phyloP scores from a whole-genome alignment of 2,797 vertebrate species.

The Coregonus ussuriensis region DNA sequence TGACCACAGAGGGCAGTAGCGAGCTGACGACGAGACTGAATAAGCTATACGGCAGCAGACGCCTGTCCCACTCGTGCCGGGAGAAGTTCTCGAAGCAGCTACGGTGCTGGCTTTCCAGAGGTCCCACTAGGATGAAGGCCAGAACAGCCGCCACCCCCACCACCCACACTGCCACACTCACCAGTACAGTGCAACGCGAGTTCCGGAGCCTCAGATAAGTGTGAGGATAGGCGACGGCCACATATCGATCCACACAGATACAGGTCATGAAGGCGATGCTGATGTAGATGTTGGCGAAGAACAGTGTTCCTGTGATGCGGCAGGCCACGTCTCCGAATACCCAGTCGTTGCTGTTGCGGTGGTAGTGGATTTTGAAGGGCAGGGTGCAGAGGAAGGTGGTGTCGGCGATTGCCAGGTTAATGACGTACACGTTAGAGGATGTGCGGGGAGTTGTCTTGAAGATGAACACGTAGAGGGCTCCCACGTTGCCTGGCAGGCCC shows the following conservation, averaged over 20 bases:
- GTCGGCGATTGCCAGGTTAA: slow-evolving; percentile 79
- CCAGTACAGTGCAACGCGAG: slow-evolving; percentile 25
- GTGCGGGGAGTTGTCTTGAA: slow-evolving; percentile 56
- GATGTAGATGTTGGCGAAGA: slow-evolving; percentile 77
- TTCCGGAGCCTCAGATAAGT: slow-evolving; percentile 65
- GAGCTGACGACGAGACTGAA: slow-evolving; percentile 74
- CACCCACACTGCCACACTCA: slow-evolving; percentile 67
- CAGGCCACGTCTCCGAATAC: slow-evolving; percentile 74
- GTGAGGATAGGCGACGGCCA: slow-evolving; percentile 79
- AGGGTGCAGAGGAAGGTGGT: slow-evolving; percentile 73
- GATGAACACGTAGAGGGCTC: slow-evolving; percentile 71
- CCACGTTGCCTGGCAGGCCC: slow-evolving; percentile 76
- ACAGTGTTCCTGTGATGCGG: slow-evolving; percentile 69
- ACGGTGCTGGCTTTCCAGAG: slow-evolving; percentile 42
- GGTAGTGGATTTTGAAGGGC: slow-evolving; percentile 84
- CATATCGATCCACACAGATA: slow-evolving; percentile 80
- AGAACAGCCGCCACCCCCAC: neutral
- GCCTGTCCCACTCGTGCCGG: slow-evolving; percentile 55
- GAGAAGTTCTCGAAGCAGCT: slow-evolving; percentile 82
- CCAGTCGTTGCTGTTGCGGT: slow-evolving; percentile 78
- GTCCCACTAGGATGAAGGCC: slow-evolving; percentile 69
- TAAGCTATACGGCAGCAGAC: slow-evolving; percentile 59
- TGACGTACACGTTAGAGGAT: slow-evolving; percentile 74
- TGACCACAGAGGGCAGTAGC: slow-evolving; percentile 71
- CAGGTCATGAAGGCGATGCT: slow-evolving; percentile 83